These are phyloP conservation scores for Pollenia labialis DNA, from an alignment of 2,888 invertebrate species.

Conservation along the genomic window DNA sequence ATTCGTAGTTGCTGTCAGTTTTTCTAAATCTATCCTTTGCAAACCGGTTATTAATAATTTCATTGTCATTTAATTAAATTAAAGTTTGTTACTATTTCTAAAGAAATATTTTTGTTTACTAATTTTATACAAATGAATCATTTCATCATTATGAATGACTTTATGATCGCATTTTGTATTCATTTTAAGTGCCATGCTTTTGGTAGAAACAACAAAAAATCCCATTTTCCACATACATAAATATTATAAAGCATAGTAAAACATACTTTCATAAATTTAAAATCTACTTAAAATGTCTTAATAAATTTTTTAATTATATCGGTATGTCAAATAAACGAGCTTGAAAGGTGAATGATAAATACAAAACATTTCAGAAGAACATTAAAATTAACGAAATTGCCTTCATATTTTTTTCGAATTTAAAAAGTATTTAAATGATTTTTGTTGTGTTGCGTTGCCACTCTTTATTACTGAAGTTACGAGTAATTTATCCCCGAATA, in stretches of 20 bases:
- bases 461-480: too few relatives aligned
- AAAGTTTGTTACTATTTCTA: slow-evolving; percentile 15
- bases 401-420: background rate
- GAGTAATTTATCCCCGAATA: too few relatives aligned
- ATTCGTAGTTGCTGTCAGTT: background rate
- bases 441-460: too few relatives aligned
- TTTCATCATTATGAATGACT: slow-evolving; percentile 16
- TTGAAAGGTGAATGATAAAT: background rate
- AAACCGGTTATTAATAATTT: slow-evolving; percentile 11
- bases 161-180: slow-evolving; percentile 4
- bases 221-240: background rate
- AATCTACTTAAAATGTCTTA: slow-evolving; percentile 3
- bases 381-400: background rate
- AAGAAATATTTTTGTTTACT: background rate
- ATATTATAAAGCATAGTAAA: background rate
- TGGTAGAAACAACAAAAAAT: background rate
- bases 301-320: background rate
- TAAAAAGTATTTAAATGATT: too few relatives aligned
- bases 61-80: slow-evolving; percentile 24
- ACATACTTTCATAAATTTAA: slow-evolving; percentile 9
- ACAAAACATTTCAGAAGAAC: background rate
- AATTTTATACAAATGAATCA: slow-evolving; percentile 20
- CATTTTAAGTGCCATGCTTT: background rate
- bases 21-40: background rate
- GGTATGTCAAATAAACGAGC: background rate